Evolutionary conservation across 2,113 vertebrate species (phyloP).

Genomic region (Rhipidura dahli): DNA sequence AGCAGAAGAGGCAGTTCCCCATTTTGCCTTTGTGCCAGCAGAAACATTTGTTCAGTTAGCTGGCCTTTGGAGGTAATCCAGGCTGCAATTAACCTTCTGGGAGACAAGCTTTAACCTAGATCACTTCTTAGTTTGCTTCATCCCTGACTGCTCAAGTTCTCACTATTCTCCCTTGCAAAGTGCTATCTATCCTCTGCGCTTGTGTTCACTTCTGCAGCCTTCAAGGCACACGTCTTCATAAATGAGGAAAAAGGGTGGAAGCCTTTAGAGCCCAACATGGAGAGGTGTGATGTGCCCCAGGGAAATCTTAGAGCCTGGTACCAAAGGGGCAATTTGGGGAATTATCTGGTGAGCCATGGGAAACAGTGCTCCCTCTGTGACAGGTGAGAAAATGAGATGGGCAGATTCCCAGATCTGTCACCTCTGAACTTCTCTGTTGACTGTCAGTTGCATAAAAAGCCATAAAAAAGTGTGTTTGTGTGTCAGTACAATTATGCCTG

Average conservation of each 20-base stretch:
- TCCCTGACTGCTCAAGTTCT: background rate
- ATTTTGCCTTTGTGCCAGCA: background rate
- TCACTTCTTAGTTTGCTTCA: background rate
- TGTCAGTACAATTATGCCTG: background rate
- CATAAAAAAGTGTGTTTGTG: background rate
- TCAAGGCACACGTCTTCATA: background rate
- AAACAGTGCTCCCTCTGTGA: background rate
- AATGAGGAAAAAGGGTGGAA: background rate
- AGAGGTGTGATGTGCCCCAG: background rate
- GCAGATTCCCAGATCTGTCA: background rate
- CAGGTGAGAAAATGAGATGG: background rate
- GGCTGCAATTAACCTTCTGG: background rate
- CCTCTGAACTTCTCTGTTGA: background rate
- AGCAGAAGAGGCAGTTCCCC: background rate
- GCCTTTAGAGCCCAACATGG: background rate
- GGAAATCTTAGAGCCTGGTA: background rate
- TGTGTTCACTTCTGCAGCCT: background rate
- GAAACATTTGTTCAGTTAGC: background rate
- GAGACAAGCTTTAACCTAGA: background rate
- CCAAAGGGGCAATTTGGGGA: background rate
- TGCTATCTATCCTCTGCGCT: fast-evolving
- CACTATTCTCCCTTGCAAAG: background rate
- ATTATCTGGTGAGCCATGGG: background rate
- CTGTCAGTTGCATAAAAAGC: background rate
- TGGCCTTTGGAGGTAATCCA: background rate